Base-by-base conservation (phyloP, 2,888 invertebrate species). In the Drosophila atripex region DNA sequence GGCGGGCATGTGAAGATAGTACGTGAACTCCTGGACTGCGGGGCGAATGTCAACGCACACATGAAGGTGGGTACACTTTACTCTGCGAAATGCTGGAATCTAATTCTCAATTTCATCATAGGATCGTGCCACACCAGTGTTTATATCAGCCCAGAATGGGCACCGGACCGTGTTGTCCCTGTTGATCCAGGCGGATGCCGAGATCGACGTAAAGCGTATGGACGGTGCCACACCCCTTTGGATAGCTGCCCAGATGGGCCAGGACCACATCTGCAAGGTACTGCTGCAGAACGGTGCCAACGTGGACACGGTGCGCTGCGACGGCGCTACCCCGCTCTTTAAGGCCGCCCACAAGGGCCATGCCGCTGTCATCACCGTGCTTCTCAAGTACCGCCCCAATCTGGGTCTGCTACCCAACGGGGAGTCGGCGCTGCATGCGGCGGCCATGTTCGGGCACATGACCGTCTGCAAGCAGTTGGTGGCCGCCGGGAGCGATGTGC, bases 181-280 rank as follows among this genome's bases (percentile, higher is more conserved):
- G 79, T 93, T 98, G 57, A 89, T 97, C 72, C 92, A 93, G 5
- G 94, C 94, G 50, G 97, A 96, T 38, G 97, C 97, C 0, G 92
- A 93, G 59, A 93, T 94, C 45, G 96, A 97, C 90, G 92, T 93
- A 0, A 94, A 95, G 76, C 94, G 98, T 86, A 94, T 94, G 4
- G 98, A 98, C 93, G 95, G 96, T 71, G 96, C 97, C 89, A 96
- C 97, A 49, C 95, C 98, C 70, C 93, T 98, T 76, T 98, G 98
- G 98, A 98, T 98, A 87, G 96, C 97, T 39, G 95, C 97, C 75
- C 98, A 98, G 94, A 97, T 98, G 96, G 98, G 98, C 0, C 97
- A 97, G 92, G 94, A 95, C 90, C 94, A 94, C 89, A 95, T 96
- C 49, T 97, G 95, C 61, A 93, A 95, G 74, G 93, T 95, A 87